Evolutionary conservation across 2,113 vertebrate genomes (phyloP), one percentile per base, ranked within the genome.

Genomic region (Coturnix japonica): DNA sequence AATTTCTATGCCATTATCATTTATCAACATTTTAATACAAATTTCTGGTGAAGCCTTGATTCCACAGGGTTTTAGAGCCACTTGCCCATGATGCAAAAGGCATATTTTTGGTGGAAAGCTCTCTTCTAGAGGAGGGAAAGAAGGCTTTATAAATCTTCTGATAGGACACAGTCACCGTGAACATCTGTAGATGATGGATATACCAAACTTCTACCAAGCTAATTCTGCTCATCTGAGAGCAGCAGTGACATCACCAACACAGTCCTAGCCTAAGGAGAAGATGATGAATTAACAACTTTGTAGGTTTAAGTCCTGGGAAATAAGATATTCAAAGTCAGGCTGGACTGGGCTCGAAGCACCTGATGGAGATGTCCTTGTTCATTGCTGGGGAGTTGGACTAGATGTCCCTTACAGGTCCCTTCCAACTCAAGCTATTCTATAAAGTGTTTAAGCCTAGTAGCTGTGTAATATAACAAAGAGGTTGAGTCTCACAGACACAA

Each of bases 211-310:
- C 75, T 13, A 41, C 18, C 0, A 2, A 69, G 39, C 35, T 79
- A 12, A 30, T 23, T 75, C 57, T 89, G 66, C 18, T 81, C 9
- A 16, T 44, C 63, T 20, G 19, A 5, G 31, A 79, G 51, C 39
- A 61, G 35, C 43, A 69, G 26, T 13, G 25, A 60, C 14, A 39
- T 46, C 16, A 37, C 43, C 0, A 0, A 80, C 56, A 31, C 12
- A 64, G 33, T 12, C 23, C 28, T 51, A 35, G 47, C 14, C 26
- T n/a, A 39, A 54, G 43, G 22, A n/a, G 13, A 73, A 77, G 37
- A 44, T 1, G 43, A 81, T 23, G 23, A 16, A 39, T 46, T 28
- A 69, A 70, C 18, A 2, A 25, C 0, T 1, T 56, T 7, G 22
- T 7, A 77, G 8, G 11, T 13, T 85, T 73, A 53, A 85, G 11